A percentile compares a stretch with the other conserved stretches of the same genome.
Conservation (phyloP, 2,888 invertebrate genomes). For the Phasia obesa region DNA sequence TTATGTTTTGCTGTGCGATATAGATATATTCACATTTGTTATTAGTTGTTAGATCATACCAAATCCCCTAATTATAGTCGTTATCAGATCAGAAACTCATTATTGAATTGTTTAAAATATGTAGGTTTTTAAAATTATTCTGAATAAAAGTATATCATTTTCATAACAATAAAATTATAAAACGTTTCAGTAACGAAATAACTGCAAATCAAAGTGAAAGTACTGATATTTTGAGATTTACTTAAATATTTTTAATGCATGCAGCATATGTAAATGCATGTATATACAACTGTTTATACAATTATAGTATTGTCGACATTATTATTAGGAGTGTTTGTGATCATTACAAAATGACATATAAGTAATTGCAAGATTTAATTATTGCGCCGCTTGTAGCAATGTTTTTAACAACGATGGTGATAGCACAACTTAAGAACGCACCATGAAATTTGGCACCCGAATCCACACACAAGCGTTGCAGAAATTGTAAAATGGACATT, state of each 20-base stretch:
- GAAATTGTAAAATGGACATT: constrained; percentile 18
- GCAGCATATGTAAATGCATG: neutral
- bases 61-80: too few species aligned
- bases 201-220: too few species aligned
- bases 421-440: constrained; percentile 38
- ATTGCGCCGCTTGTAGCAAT: constrained; percentile 47
- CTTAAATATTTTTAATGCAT: neutral
- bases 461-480: neutral
- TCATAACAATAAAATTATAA: too few species aligned
- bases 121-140: too few species aligned
- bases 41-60: too few species aligned
- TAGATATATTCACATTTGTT: too few species aligned
- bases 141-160: too few species aligned
- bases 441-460: constrained; percentile 5
- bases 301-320: neutral
- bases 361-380: constrained; percentile 63
- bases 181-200: too few species aligned
- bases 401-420: constrained; percentile 40
- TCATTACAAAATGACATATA: constrained; percentile 21
- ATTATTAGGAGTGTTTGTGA: constrained; percentile 21
- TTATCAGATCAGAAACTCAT: too few species aligned
- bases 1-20: too few species aligned
- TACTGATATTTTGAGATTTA: neutral
- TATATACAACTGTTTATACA: neutral
- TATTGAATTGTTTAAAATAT: too few species aligned